Conservation (phyloP, 1,140 invertebrate genomes). For the Yoshiicerus persimilis region DNA sequence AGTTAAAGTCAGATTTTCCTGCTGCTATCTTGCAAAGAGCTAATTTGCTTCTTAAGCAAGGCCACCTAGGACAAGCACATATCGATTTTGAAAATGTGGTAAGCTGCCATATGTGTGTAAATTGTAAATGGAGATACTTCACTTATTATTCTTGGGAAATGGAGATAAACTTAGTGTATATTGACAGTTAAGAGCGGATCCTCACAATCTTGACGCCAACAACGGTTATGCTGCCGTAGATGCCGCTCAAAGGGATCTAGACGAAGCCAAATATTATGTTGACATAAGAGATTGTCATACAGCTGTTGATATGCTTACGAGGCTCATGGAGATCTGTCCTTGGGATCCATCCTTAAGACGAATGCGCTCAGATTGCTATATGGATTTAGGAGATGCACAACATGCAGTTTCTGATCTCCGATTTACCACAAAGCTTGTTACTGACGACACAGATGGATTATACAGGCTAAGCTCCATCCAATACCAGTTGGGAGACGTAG, state of each 20-base stretch:
- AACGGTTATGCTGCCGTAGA: conserved; percentile 66
- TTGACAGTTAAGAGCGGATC: conserved; percentile 4
- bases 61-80: conserved; percentile 76
- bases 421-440: conserved; percentile 82
- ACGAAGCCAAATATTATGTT: conserved; percentile 68
- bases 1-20: conserved; percentile 92
- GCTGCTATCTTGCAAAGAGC: conserved; percentile 85
- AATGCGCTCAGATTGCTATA: conserved; percentile 80
- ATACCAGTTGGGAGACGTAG: conserved; percentile 88
- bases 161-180: neutral
- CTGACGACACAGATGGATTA: conserved; percentile 89
- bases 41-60: conserved; percentile 85
- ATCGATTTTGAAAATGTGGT: conserved; percentile 82
- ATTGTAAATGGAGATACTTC: no score
- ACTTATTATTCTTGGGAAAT: neutral
- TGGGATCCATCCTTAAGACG: conserved; percentile 84
- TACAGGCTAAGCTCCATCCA: conserved; percentile 76
- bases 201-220: conserved; percentile 69
- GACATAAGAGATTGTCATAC: conserved; percentile 66
- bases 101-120: no score
- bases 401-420: conserved; percentile 89
- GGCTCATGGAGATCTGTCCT: conserved; percentile 81
- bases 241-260: conserved; percentile 66
- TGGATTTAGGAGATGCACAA: conserved; percentile 74
- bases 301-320: conserved; percentile 70